Evolutionary conservation across 2,113 vertebrate genomes (phyloP).

Genomic region (Fregata magnificens): DNA sequence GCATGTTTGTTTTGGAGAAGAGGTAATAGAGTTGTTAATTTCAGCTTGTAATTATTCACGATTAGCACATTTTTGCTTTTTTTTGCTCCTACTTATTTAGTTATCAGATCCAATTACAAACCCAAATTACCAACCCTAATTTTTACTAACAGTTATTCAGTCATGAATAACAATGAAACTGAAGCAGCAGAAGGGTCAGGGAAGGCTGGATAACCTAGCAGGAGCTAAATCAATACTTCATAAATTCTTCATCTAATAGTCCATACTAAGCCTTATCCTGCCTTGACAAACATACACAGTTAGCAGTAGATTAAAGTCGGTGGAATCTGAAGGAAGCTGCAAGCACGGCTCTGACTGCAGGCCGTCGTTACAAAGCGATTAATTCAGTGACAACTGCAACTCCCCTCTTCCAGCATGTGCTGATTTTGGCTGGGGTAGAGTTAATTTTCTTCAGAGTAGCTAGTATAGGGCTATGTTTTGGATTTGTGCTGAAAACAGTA

Average conservation of each 20-base stretch:
- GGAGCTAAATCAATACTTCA: neutral
- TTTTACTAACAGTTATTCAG: neutral
- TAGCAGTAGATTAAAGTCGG: slow-evolving; percentile 5
- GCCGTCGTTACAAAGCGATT: neutral
- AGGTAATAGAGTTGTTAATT: neutral
- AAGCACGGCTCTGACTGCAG: neutral
- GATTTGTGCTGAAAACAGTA: too few species aligned
- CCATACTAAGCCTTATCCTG: neutral
- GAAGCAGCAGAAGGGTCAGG: neutral
- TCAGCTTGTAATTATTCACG: neutral
- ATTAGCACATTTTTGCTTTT: neutral
- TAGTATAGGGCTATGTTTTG: too few species aligned
- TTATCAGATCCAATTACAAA: slow-evolving; percentile 51
- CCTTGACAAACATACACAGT: neutral
- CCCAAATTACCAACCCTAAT: slow-evolving; percentile 19
- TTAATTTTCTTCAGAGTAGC: too few species aligned
- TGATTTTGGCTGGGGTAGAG: too few species aligned
- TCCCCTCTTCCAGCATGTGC: neutral
- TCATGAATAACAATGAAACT: slow-evolving; percentile 36
- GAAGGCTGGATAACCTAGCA: neutral
- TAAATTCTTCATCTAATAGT: neutral
- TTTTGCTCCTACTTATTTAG: neutral
- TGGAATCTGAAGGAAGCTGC: neutral
- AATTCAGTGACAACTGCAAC: neutral
- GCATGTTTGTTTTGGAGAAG: neutral